These are phyloP conservation scores for Ctenopoma kingsleyae DNA, from an alignment of 2,797 vertebrate genomes.

Conservation along the genomic window DNA sequence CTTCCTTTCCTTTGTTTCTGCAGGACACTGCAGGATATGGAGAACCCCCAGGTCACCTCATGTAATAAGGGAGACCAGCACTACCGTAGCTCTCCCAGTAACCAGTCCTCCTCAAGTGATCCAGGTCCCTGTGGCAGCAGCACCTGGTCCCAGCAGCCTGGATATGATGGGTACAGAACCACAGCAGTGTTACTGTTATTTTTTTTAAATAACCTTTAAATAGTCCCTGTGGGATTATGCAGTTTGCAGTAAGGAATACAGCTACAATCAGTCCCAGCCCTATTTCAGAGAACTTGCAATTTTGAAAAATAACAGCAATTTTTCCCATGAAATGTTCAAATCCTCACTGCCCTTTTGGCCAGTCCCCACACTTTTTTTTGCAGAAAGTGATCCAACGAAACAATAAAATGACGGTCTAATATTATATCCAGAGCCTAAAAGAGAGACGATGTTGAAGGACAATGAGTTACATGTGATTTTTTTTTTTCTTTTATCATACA, in stretches of 20 bases:
- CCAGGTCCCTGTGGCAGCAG: conserved; percentile 92
- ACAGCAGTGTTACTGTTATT: conserved; percentile 4
- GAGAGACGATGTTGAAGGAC: conserved; percentile 27
- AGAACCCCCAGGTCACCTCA: conserved; percentile 70
- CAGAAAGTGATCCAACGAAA: conserved; percentile 41
- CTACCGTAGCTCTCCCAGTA: conserved; percentile 96
- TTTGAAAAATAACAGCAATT: conserved; percentile 69
- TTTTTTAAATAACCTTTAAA: conserved; percentile 6
- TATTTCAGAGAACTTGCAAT: conserved; percentile 61
- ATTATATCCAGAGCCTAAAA: conserved; percentile 19
- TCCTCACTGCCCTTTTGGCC: conserved; percentile 45
- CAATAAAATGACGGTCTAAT: conserved; percentile 30
- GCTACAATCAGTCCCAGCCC: conserved; percentile 56
- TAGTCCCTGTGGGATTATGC: conserved; percentile 22
- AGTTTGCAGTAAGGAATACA: conserved; percentile 49
- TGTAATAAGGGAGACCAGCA: conserved; percentile 84
- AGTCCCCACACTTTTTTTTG: conserved; percentile 14
- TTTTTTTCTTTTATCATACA: conserved; percentile 6
- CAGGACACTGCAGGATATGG: conserved; percentile 74
- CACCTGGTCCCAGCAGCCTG: conserved; percentile 94
- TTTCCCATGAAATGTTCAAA: conserved; percentile 64
- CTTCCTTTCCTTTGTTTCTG: conserved; percentile 38
- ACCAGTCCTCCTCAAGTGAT: conserved; percentile 97
- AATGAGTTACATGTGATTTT: conserved; percentile 29
- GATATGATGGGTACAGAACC: conserved; percentile 89